These are phyloP conservation scores for Indicator indicator DNA, from an alignment of 2,113 vertebrate genomes.

Conservation along the genomic window DNA sequence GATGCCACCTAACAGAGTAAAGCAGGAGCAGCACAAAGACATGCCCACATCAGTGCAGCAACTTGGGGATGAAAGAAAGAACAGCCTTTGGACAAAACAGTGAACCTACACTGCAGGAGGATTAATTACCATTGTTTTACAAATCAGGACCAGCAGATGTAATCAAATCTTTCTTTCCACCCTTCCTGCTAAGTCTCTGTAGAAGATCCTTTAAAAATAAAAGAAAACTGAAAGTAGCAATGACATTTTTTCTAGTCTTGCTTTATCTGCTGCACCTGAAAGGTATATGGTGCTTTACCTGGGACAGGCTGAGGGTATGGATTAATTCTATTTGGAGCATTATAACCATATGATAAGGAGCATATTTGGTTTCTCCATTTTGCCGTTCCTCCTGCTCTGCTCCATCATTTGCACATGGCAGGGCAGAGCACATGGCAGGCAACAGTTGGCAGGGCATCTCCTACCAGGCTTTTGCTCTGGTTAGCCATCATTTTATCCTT, in stretches of 20 bases:
- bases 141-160: background rate
- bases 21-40: background rate
- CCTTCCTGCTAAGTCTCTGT: background rate
- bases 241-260: background rate
- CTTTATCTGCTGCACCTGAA: background rate
- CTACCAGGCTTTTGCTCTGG: background rate
- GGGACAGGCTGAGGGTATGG: background rate
- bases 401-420: fast-evolving
- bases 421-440: background rate
- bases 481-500: background rate
- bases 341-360: background rate
- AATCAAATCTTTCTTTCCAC: background rate
- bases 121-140: background rate
- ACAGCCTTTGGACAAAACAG: background rate
- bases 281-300: fast-evolving
- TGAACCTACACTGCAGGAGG: background rate
- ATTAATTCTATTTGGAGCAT: background rate
- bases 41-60: background rate
- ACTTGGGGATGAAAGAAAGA: background rate
- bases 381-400: background rate
- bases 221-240: background rate
- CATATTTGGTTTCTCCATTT: background rate
- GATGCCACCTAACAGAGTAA: background rate
- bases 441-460: background rate
- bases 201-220: background rate